Percentiles rank a stretch among this genome's conserved stretches.
phyloP scores from a whole-genome alignment of 2,888 invertebrate genomes.

The Megaustenia siamemsis region DNA sequence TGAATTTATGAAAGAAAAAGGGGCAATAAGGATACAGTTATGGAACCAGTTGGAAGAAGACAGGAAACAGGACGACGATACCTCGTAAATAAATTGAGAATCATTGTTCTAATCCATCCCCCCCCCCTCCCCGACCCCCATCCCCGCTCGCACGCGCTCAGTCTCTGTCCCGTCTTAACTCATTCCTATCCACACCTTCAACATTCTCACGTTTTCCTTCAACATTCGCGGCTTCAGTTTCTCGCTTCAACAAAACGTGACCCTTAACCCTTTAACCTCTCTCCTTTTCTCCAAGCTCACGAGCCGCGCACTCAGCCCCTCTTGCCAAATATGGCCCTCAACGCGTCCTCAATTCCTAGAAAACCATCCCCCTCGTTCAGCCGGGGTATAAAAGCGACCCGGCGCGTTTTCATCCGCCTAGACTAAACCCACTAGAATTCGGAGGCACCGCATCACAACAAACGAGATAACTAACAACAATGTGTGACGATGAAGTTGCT shows the following conservation, averaged over 20 bases:
- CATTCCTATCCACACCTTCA: background rate
- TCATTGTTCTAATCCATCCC: background rate
- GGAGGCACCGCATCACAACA: constrained; percentile 25
- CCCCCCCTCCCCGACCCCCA: background rate
- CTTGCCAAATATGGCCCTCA: constrained; percentile 38
- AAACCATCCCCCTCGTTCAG: background rate
- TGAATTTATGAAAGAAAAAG: too few relatives aligned
- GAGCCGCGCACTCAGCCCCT: background rate
- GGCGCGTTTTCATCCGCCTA: background rate
- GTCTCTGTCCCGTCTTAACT: background rate
- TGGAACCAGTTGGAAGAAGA: too few relatives aligned
- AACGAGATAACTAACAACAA: constrained; percentile 4
- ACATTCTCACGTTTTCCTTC: background rate
- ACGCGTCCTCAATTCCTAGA: background rate
- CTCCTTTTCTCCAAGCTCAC: too few relatives aligned
- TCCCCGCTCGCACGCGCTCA: too few relatives aligned
- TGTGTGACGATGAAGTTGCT: constrained; percentile 60
- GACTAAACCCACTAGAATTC: constrained; percentile 31
- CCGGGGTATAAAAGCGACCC: constrained; percentile 37
- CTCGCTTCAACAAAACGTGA: too few relatives aligned
- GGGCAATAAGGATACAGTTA: too few relatives aligned
- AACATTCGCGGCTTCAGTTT: too few relatives aligned
- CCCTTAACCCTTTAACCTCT: background rate
- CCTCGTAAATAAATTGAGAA: too few relatives aligned
- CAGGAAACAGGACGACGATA: too few relatives aligned